A percentile compares a stretch with the other conserved stretches of the same genome.
Conservation (phyloP, 1,140 invertebrate species). For the Aphaenogaster rudis region DNA sequence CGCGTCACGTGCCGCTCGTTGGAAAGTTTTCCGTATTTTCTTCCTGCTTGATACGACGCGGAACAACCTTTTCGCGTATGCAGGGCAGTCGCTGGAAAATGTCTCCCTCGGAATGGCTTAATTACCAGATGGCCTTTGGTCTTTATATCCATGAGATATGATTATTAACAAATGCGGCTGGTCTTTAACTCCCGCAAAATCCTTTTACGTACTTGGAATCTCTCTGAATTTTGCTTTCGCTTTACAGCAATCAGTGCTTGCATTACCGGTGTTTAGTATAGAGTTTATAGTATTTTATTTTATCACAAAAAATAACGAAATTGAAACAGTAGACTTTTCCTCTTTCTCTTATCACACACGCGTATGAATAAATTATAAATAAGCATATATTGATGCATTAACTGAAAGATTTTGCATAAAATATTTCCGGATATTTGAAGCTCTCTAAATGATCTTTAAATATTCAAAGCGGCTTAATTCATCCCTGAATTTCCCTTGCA, state of each 20-base stretch:
- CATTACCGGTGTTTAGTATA: background rate
- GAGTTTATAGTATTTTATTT: background rate
- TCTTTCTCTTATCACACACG: no score
- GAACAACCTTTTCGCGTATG: constrained; percentile 49
- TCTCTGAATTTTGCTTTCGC: background rate
- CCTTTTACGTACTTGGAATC: background rate
- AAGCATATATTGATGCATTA: background rate
- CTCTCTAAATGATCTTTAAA: background rate
- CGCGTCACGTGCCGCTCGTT: constrained; percentile 55
- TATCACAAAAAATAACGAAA: background rate
- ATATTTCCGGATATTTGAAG: background rate
- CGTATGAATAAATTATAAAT: no score
- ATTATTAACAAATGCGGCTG: constrained; percentile 40
- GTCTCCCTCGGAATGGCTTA: constrained; percentile 41
- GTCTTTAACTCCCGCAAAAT: background rate
- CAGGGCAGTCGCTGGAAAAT: constrained; percentile 21
- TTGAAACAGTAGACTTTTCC: background rate
- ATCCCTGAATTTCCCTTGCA: background rate
- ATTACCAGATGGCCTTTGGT: constrained; percentile 35
- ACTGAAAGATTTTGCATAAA: background rate
- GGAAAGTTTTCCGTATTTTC: constrained; percentile 48
- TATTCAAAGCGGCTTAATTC: constrained; percentile 19
- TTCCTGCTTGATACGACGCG: constrained; percentile 25
- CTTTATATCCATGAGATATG: constrained; percentile 31
- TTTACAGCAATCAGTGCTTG: background rate